Conservation (phyloP, 2,113 vertebrate species). For the western clawed frog (Xenopus tropicalis) region DNA sequence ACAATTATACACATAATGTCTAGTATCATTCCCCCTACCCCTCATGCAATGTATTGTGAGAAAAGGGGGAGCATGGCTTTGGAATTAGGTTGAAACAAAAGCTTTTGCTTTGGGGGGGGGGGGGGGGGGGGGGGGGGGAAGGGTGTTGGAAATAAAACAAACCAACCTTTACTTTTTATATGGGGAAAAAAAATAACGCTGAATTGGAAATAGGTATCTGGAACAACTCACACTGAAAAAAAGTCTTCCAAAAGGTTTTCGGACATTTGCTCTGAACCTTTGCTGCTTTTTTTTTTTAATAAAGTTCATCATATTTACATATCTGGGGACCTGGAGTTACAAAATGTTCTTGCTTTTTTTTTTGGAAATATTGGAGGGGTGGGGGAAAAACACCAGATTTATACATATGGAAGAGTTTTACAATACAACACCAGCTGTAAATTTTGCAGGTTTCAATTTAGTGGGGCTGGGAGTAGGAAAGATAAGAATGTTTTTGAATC, state of each 20-base stretch:
- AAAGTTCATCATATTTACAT: conserved; percentile 72
- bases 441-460: conserved; percentile 10
- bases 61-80: conserved; percentile 68
- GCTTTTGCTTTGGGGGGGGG: conserved; percentile 61
- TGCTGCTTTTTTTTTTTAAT: conserved; percentile 48
- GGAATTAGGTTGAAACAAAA: conserved; percentile 56
- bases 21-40: conserved; percentile 46
- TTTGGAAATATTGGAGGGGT: conserved; percentile 53
- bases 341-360: conserved; percentile 68
- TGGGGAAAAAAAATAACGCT: conserved; percentile 62
- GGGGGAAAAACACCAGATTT: conserved; percentile 63
- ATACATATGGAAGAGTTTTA: conserved; percentile 46
- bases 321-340: conserved; percentile 70
- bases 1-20: conserved; percentile 81
- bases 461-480: conserved; percentile 5
- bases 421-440: conserved; percentile 18
- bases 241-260: conserved; percentile 66
- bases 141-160: conserved; percentile 50
- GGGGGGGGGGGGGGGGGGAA: conserved; percentile 54
- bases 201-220: conserved; percentile 60
- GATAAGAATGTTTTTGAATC: conserved; percentile 52
- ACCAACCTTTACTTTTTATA: conserved; percentile 71
- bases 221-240: conserved; percentile 61
- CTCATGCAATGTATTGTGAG: conserved; percentile 61
- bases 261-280: conserved; percentile 48